phyloP scores from a whole-genome alignment of 2,113 vertebrate species.

The Dascyllus trimaculatus region DNA sequence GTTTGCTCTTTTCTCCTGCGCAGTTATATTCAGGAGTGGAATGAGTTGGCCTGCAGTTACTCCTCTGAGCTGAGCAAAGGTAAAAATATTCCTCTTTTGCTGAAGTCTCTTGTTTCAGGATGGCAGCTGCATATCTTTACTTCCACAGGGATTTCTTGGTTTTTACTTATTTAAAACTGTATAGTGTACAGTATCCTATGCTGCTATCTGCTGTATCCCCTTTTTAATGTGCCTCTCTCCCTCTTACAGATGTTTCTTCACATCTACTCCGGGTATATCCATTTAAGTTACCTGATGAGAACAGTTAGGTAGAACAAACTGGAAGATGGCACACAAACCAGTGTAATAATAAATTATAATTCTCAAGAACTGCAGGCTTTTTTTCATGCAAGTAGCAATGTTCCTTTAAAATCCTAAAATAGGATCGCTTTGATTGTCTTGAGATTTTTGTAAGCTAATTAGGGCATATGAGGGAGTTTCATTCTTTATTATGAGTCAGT shows the following conservation, averaged over 20 bases:
- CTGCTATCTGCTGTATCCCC: no score
- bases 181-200: not conserved
- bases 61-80: conserved; percentile 9
- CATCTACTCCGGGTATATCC: not conserved
- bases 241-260: not conserved
- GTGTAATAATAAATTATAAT: no score
- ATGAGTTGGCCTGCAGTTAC: conserved; percentile 25
- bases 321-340: not conserved
- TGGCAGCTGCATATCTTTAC: no score
- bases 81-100: not conserved
- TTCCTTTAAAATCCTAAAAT: no score
- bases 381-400: no score
- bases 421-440: no score
- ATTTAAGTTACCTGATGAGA: not conserved
- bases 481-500: not conserved
- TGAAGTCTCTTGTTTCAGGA: not conserved
- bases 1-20: not conserved
- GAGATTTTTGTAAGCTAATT: no score
- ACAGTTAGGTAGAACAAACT: not conserved
- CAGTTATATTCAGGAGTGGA: conserved; percentile 47
- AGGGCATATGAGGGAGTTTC: no score
- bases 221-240: not conserved
- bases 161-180: no score
- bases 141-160: no score
- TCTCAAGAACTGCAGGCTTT: no score